Evolutionary conservation across 2,888 invertebrate species (phyloP), one percentile per base, ranked within the genome.

Genomic region (Notocelia uddmanniana): DNA sequence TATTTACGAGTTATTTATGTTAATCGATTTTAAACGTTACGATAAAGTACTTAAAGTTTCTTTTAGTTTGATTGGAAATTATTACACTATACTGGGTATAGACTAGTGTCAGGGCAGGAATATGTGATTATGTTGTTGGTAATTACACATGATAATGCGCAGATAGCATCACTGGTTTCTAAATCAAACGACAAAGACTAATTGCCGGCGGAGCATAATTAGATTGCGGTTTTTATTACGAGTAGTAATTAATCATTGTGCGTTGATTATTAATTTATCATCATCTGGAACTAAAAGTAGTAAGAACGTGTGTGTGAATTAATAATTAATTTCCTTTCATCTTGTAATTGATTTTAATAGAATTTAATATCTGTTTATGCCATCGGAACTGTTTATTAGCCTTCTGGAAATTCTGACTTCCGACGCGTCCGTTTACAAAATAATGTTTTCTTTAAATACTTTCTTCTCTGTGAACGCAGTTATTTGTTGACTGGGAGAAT

Each of bases 181-280:
- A 71, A 69, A 67, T 71, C 59, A 71, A 69, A 71, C 59, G 60
- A 52, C 59, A 71, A 66, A 45, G 71, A 71, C 66, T 71, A 60
- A 71, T 71, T 67, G 23, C 54, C 52, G 52, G 41, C 23, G 45
- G 15, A 6, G 58, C 54, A 31, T 67, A 59, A 66, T 60, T 71
- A 54, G 41, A 54, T 66, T n/a, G 37, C 45, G 13, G 58, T 70
- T 69, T 58, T 64, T 59, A 41, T 71, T 26, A 19, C 10, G 19
- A 21, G 59, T 5, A 34, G 59, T 23, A 45, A 67, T 67, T 45
- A 71, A 71, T 67, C 71, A 54, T 45, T 21, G 21, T 66, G 26
- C 55, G 66, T 57, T 66, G 45, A 55, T 55, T 41, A 66, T 64
- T 52, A 21, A n/a, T 52, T n/a, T 64, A 64, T 64, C 52, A 50